Percentiles rank a stretch among this genome's conserved stretches.
These are phyloP conservation scores for Pithys albifrons DNA, from an alignment of 2,113 vertebrate species.

Conservation along the genomic window DNA sequence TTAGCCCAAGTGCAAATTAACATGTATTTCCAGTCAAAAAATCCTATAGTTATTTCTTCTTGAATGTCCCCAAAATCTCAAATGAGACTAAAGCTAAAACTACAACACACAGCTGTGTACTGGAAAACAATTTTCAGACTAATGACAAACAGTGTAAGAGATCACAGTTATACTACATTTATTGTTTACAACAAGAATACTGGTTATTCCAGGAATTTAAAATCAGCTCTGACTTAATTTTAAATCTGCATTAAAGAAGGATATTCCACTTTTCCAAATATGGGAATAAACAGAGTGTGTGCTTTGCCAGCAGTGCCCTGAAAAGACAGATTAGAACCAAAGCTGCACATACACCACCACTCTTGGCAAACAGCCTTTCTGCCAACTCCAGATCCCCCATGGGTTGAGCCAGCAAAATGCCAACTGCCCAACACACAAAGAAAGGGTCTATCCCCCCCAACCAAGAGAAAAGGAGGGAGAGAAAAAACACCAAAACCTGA, in stretches of 20 bases:
- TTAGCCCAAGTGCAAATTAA: background rate
- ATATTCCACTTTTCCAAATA: background rate
- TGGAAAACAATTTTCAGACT: background rate
- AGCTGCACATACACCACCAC: background rate
- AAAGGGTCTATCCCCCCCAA: too few relatives aligned
- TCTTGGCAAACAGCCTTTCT: background rate
- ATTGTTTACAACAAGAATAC: background rate
- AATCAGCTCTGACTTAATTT: background rate
- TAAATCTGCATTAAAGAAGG: background rate
- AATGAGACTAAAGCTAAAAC: background rate
- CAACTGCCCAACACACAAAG: too few relatives aligned
- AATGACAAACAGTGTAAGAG: background rate
- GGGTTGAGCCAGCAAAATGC: too few relatives aligned
- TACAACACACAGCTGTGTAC: background rate
- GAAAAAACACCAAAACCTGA: too few relatives aligned
- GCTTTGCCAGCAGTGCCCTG: background rate
- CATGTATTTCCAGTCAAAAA: background rate
- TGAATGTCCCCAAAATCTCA: background rate
- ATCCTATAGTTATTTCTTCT: background rate
- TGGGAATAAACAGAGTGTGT: rapidly evolving
- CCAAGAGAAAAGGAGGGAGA: too few relatives aligned
- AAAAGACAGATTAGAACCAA: background rate
- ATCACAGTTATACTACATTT: background rate
- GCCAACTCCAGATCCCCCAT: background rate
- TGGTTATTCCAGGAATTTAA: background rate